Conservation (phyloP, 2,888 invertebrate genomes). For the Drosophila longiperda region DNA sequence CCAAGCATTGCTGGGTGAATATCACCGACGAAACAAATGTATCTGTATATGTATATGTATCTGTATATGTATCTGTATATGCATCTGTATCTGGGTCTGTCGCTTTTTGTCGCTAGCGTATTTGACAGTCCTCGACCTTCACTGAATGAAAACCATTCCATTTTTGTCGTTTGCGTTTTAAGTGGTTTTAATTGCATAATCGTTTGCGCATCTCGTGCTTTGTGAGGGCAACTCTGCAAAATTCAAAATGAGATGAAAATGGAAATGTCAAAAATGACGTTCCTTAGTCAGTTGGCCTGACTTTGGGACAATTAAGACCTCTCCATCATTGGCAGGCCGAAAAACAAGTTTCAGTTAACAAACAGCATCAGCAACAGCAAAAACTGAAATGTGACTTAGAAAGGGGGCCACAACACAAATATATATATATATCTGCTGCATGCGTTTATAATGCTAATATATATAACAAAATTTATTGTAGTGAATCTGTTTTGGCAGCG, state of each 20-base stretch:
- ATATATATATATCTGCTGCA: constrained; percentile 10
- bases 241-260: constrained; percentile 28
- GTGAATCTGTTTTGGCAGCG: constrained; percentile 27
- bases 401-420: constrained; percentile 39
- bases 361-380: constrained; percentile 2
- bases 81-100: background rate
- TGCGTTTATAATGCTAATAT: constrained; percentile 64
- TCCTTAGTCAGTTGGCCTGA: constrained; percentile 28
- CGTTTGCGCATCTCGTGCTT: constrained; percentile 15
- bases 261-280: constrained; percentile 63
- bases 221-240: constrained; percentile 18
- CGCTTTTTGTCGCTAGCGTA: background rate
- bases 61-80: background rate
- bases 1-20: constrained; percentile 28
- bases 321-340: constrained; percentile 10
- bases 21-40: constrained; percentile 48
- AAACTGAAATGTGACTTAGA: constrained; percentile 40
- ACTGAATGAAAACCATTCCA: constrained; percentile 30
- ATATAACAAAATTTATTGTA: constrained; percentile 46
- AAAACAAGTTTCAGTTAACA: constrained; percentile 28
- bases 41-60: background rate
- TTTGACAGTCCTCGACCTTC: constrained; percentile 49
- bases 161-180: constrained; percentile 29
- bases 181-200: constrained; percentile 30
- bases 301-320: constrained; percentile 32